phyloP scores from a whole-genome alignment of 2,888 invertebrate species.

The Cerastis rubricosa region DNA sequence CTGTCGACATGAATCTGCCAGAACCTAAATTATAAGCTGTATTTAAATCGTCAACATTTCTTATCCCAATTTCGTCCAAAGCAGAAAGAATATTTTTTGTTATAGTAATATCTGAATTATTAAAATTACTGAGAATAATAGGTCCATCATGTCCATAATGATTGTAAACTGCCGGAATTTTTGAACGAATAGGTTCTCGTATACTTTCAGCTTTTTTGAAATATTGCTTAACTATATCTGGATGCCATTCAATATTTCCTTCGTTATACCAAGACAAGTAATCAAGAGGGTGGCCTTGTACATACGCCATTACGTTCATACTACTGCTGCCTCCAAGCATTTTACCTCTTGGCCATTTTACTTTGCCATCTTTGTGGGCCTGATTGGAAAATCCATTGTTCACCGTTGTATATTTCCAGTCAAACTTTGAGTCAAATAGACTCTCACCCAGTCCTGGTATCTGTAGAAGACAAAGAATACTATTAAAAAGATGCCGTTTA shows the following conservation, averaged over 20 bases:
- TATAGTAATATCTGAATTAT: constrained; percentile 25
- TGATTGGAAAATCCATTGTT: constrained; percentile 55
- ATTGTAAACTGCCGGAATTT: constrained; percentile 74
- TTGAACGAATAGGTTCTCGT: constrained; percentile 37
- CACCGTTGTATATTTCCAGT: constrained; percentile 60
- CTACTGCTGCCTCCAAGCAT: constrained; percentile 90
- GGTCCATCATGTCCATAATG: constrained; percentile 62
- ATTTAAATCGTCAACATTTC: constrained; percentile 51
- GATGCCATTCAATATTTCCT: constrained; percentile 77
- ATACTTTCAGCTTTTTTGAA: constrained; percentile 61
- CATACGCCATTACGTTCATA: constrained; percentile 90
- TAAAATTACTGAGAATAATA: constrained; percentile 45
- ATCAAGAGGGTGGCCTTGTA: constrained; percentile 86
- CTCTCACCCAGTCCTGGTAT: constrained; percentile 36
- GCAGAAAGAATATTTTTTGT: constrained; percentile 37
- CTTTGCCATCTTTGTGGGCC: constrained; percentile 51
- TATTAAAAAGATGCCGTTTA: neutral
- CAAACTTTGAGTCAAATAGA: constrained; percentile 26
- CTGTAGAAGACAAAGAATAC: constrained; percentile 19
- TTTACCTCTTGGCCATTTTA: constrained; percentile 91
- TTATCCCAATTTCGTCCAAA: constrained; percentile 51
- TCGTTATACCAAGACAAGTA: constrained; percentile 88
- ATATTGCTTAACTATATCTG: constrained; percentile 51
- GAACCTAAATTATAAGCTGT: constrained; percentile 48
- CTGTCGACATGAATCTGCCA: constrained; percentile 15